A percentile compares a stretch with the other conserved stretches of the same genome.
phyloP scores from a whole-genome alignment of 2,797 vertebrate species.

The Labeo calbasu region DNA sequence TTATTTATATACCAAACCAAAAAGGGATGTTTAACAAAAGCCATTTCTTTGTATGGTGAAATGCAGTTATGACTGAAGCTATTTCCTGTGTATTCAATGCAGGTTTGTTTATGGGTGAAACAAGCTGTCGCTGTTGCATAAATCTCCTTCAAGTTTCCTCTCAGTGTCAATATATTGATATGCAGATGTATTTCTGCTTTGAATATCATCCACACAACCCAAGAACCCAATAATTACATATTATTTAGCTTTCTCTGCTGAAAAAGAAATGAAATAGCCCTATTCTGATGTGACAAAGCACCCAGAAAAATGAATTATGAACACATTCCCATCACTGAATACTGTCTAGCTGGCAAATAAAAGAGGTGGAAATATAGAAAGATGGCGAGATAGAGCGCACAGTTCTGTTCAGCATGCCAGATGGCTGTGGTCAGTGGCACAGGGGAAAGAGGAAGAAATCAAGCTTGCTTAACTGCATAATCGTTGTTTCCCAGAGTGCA shows the following conservation, averaged over 20 bases:
- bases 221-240: background rate
- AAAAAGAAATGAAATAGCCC: background rate
- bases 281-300: conserved; percentile 6
- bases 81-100: background rate
- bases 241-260: background rate
- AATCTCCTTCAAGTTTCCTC: background rate
- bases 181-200: background rate
- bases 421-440: conserved; percentile 38
- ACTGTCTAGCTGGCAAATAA: conserved; percentile 23
- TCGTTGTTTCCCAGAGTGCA: conserved; percentile 2
- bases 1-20: background rate
- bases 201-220: background rate
- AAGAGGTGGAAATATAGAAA: conserved; percentile 5
- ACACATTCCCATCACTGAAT: background rate
- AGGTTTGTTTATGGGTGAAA: background rate
- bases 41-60: background rate
- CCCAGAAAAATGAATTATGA: conserved; percentile 19
- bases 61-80: background rate
- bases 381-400: background rate
- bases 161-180: background rate
- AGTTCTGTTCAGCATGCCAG: conserved; percentile 29
- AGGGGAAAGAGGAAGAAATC: conserved; percentile 12
- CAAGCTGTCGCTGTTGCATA: background rate
- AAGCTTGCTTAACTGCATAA: conserved; percentile 6
- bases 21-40: background rate